Percentiles rank a stretch among this genome's conserved stretches.
Evolutionary conservation across 2,113 vertebrate genomes (phyloP).

Genomic region (Rhabdornis inornatus): DNA sequence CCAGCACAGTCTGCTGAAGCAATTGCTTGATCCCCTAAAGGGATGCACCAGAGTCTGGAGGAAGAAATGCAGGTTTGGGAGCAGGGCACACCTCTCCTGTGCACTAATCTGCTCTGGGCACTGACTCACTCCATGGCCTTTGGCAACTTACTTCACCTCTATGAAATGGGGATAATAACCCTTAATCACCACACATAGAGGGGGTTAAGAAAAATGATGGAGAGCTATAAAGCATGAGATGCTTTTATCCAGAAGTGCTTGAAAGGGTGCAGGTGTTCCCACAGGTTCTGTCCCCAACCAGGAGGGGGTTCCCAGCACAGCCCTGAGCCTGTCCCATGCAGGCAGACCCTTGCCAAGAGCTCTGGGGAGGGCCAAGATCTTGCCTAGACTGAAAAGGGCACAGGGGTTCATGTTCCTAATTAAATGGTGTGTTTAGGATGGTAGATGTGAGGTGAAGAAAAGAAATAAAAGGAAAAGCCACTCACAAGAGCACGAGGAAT

Average conservation of each 20-base stretch:
- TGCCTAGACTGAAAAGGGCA: neutral
- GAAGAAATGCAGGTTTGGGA: neutral
- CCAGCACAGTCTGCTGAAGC: constrained; percentile 14
- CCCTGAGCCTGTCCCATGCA: neutral
- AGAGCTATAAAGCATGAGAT: neutral
- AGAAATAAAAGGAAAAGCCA: neutral
- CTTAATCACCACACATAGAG: neutral
- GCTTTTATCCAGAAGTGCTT: neutral
- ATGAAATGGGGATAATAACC: constrained; percentile 37
- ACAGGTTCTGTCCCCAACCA: neutral
- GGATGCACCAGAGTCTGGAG: neutral
- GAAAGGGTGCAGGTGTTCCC: neutral
- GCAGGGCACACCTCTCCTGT: neutral
- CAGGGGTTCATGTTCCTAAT: neutral
- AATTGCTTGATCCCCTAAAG: constrained; percentile 18
- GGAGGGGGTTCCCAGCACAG: neutral
- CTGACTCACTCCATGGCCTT: constrained; percentile 26
- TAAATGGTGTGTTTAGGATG: neutral
- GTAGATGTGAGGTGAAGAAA: neutral
- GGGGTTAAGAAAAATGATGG: neutral
- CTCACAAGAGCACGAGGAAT: neutral
- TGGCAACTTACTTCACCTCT: constrained; percentile 45
- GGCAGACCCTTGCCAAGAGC: neutral
- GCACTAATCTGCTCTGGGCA: neutral
- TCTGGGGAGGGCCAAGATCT: neutral